phyloP scores from a whole-genome alignment of 1,140 invertebrate genomes.

The Lepidurus packardi region DNA sequence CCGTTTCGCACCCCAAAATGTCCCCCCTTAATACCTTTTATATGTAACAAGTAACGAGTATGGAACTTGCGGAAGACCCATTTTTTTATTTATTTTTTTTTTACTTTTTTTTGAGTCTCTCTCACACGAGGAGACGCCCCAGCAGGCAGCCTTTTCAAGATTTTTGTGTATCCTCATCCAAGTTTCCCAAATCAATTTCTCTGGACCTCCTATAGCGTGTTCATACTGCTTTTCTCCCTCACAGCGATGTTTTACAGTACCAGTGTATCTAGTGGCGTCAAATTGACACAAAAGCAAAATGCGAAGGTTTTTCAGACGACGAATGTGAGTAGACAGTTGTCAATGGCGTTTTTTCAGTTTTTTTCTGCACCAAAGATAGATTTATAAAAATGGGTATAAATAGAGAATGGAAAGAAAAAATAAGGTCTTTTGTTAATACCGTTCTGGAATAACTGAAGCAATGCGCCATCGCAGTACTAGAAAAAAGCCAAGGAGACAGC shows the following conservation, averaged over 20 bases:
- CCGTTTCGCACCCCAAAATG: background rate
- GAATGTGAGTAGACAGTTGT: background rate
- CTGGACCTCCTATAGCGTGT: background rate
- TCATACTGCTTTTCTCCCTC: background rate
- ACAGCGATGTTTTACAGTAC: background rate
- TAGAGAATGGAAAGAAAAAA: background rate
- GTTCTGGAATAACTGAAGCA: background rate
- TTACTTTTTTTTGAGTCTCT: background rate
- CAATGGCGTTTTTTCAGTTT: background rate
- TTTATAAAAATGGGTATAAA: no score
- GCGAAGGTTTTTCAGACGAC: background rate
- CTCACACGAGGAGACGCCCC: background rate
- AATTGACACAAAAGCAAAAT: constrained; percentile 7
- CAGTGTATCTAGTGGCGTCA: background rate
- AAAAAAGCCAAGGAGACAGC: background rate
- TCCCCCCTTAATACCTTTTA: background rate
- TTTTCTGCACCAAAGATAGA: no score
- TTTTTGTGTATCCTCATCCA: constrained; percentile 3
- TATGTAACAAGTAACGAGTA: background rate
- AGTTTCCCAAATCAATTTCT: background rate
- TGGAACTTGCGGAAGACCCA: background rate
- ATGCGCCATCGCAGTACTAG: background rate
- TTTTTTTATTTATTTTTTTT: background rate
- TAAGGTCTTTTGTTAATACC: background rate
- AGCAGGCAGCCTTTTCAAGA: background rate